phyloP scores from a whole-genome alignment of 2,113 vertebrate species.

The Platysteira castanea region DNA sequence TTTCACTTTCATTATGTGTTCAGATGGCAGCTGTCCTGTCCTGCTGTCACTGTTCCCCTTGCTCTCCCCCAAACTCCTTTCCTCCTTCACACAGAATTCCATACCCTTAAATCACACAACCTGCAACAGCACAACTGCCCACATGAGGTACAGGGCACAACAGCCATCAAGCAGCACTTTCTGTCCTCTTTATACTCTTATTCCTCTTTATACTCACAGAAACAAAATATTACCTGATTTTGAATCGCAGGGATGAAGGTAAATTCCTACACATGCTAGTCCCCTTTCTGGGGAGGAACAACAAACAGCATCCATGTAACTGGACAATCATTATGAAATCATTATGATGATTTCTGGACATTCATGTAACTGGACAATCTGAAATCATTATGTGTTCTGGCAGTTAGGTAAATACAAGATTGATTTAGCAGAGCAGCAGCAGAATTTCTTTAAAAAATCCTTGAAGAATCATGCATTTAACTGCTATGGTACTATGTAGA shows the following conservation, averaged over 20 bases:
- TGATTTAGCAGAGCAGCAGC: neutral
- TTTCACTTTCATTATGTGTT: neutral
- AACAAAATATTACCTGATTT: neutral
- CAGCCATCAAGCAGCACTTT: neutral
- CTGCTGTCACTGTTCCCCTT: fast-evolving
- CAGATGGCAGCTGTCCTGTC: neutral
- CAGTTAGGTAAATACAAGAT: neutral
- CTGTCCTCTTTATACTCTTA: neutral
- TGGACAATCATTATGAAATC: neutral
- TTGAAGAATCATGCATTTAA: neutral
- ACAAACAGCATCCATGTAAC: neutral
- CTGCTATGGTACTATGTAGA: neutral
- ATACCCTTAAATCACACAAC: neutral
- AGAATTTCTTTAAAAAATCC: neutral
- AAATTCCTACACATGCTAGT: neutral
- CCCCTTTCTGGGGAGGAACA: neutral
- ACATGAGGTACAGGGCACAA: neutral
- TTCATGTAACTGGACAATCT: neutral
- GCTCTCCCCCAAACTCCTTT: neutral
- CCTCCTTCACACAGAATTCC: neutral
- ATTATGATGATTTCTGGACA: too few relatives aligned
- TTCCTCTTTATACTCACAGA: neutral
- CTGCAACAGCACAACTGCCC: neutral
- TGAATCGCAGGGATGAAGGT: neutral
- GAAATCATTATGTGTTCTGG: neutral